Conservation (phyloP, 1,140 invertebrate species). For the Papilio polytes region DNA sequence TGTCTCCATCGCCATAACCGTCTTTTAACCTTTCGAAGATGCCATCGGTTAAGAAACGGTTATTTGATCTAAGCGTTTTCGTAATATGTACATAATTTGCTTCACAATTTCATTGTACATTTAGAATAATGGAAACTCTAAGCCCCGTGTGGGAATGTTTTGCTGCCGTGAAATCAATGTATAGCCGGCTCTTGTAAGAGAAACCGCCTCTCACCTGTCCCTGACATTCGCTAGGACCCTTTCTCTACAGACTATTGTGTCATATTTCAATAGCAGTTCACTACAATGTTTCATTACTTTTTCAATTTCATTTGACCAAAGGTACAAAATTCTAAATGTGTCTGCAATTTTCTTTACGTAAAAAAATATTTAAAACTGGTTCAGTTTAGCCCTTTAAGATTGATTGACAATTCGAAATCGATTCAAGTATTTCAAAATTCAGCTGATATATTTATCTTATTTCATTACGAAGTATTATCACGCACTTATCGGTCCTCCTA, state of each 20-base stretch:
- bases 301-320: neutral
- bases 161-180: conserved; percentile 1
- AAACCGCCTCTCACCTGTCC: conserved; percentile 23
- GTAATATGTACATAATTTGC: too few species aligned
- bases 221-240: conserved; percentile 19
- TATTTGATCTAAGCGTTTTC: too few species aligned
- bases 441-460: too few species aligned
- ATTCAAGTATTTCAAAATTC: too few species aligned
- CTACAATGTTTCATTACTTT: conserved; percentile 16
- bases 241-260: conserved; percentile 10
- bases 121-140: neutral
- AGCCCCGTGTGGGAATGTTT: neutral
- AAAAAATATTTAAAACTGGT: too few species aligned
- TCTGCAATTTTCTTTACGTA: too few species aligned
- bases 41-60: too few species aligned
- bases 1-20: too few species aligned
- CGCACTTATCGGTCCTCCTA: neutral
- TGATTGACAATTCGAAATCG: too few species aligned
- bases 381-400: too few species aligned
- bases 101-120: neutral
- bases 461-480: too few species aligned
- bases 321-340: neutral
- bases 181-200: neutral
- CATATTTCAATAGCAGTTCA: conserved; percentile 15
- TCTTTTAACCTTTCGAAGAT: too few species aligned